These are phyloP conservation scores for Atrina japonica DNA, from an alignment of 2,888 invertebrate species.

Conservation along the genomic window DNA sequence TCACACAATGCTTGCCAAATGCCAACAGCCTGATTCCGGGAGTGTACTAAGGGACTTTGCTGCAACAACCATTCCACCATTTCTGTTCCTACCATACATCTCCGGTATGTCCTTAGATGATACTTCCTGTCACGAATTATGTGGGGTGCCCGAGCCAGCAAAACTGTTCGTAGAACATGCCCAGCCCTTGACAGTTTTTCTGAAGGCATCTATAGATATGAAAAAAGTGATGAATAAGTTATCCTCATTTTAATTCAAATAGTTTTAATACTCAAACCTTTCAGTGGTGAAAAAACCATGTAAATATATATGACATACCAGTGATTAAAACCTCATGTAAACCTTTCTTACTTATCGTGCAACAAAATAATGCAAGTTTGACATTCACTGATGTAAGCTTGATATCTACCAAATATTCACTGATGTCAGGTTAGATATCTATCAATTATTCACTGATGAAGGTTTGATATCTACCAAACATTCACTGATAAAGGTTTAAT, in stretches of 20 bases:
- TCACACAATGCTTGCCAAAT: conserved; percentile 93
- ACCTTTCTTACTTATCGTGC: background rate
- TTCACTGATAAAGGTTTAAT: too few species aligned
- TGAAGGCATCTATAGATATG: conserved; percentile 82
- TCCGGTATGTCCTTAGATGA: conserved; percentile 85
- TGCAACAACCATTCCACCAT: conserved; percentile 90
- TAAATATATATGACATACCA: background rate
- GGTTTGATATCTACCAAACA: too few species aligned
- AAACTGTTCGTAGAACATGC: conserved; percentile 86
- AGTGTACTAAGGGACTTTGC: conserved; percentile 84
- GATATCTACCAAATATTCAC: too few species aligned
- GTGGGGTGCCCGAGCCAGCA: conserved; percentile 84
- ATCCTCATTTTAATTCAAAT: background rate
- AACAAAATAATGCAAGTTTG: too few species aligned
- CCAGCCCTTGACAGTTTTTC: conserved; percentile 86
- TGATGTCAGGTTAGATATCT: too few species aligned
- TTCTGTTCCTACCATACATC: conserved; percentile 88
- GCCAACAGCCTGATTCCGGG: conserved; percentile 87
- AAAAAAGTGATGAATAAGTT: background rate
- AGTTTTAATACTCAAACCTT: too few species aligned
- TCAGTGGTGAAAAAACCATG: background rate
- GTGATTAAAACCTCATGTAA: background rate
- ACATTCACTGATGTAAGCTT: too few species aligned
- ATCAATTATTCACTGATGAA: too few species aligned
- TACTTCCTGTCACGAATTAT: conserved; percentile 85